Evolutionary conservation across 2,797 vertebrate species (phyloP).

Genomic region (Bryconaethiops microstoma): DNA sequence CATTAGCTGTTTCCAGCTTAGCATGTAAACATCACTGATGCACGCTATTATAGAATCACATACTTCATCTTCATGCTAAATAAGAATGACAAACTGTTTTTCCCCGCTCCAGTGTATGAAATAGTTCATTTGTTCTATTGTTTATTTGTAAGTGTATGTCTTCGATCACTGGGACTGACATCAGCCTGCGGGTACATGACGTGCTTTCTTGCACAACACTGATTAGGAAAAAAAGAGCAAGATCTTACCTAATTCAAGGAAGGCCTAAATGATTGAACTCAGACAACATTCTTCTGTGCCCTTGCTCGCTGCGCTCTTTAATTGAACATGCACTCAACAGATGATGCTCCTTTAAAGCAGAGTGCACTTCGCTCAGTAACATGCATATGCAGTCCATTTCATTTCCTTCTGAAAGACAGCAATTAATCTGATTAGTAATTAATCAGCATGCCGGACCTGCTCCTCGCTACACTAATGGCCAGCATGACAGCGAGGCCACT

Average conservation of each 20-base stretch:
- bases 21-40: slow-evolving; percentile 15
- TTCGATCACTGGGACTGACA: neutral
- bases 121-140: slow-evolving; percentile 1
- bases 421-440: slow-evolving; percentile 85
- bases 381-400: slow-evolving; percentile 62
- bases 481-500: slow-evolving; percentile 75
- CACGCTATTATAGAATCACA: neutral
- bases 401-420: slow-evolving; percentile 65
- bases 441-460: slow-evolving; percentile 72
- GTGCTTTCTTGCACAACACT: neutral
- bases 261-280: slow-evolving; percentile 42
- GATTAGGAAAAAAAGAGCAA: slow-evolving; percentile 26
- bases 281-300: slow-evolving; percentile 28
- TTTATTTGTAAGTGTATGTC: neutral
- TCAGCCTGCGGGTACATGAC: neutral
- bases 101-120: neutral
- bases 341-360: slow-evolving; percentile 30
- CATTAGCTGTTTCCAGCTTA: slow-evolving; percentile 24
- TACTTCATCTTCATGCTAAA: slow-evolving; percentile 24
- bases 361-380: slow-evolving; percentile 35
- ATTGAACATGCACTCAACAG: slow-evolving; percentile 27
- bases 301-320: slow-evolving; percentile 2
- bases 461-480: slow-evolving; percentile 74
- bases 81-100: neutral
- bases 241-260: slow-evolving; percentile 34